Conservation (phyloP, 1,140 invertebrate genomes). For the Hestina assimilis region DNA sequence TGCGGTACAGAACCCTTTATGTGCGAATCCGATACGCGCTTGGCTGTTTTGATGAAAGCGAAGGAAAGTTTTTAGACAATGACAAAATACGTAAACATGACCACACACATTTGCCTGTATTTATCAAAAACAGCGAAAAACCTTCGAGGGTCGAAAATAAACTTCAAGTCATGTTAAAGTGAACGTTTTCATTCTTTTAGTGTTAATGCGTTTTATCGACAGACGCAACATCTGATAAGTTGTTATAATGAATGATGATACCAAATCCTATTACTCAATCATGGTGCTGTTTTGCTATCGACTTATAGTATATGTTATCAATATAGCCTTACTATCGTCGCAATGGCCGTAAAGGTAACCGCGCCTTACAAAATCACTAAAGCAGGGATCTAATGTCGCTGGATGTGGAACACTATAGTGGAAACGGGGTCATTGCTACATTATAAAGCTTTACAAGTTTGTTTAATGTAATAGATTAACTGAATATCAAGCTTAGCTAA, state of each 20-base stretch:
- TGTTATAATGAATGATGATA: conserved; percentile 27
- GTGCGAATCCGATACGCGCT: no score
- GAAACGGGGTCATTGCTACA: conserved; percentile 28
- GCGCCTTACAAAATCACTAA: conserved; percentile 58
- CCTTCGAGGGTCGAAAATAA: conserved; percentile 1
- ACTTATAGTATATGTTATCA: conserved; percentile 22
- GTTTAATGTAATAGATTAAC: no score
- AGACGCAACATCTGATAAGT: conserved; percentile 23
- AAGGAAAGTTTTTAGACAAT: background rate
- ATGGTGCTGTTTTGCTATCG: conserved; percentile 22
- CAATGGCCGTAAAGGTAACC: conserved; percentile 51
- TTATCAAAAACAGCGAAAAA: conserved; percentile 3
- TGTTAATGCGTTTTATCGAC: conserved; percentile 16
- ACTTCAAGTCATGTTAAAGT: conserved; percentile 5
- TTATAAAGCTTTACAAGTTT: no score
- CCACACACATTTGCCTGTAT: background rate
- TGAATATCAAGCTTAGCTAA: no score
- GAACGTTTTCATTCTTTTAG: conserved; percentile 14
- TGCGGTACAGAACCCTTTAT: no score
- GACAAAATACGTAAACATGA: conserved; percentile 2
- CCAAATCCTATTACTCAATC: conserved; percentile 29
- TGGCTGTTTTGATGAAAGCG: background rate
- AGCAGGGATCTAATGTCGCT: conserved; percentile 39
- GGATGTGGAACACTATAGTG: conserved; percentile 46
- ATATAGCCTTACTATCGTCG: conserved; percentile 35